Base-by-base conservation (phyloP, 2,113 vertebrate genomes). In the Zosterops pallidus region DNA sequence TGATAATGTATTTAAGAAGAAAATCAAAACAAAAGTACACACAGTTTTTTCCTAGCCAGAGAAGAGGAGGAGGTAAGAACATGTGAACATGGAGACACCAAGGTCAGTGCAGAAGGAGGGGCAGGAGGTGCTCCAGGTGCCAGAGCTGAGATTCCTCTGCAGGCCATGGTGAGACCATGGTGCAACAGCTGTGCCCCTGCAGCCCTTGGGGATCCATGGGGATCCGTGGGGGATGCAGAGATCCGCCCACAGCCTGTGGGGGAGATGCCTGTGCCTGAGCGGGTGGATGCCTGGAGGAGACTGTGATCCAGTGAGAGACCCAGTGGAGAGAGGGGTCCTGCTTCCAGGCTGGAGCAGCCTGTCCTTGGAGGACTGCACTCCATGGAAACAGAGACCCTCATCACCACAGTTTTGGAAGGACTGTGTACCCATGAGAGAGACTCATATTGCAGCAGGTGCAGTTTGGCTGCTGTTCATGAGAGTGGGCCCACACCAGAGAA, bases 261-360 rank as follows among this genome's bases (percentile, higher is more conserved):
- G 47, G 7, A 52, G 23, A 2, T n/a, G 14, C 24, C 14, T 14
- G 17, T 5, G 5, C 14, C 1, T 0, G 14, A 23, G 8, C 1
- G 0, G 12, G 6, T 22, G 18, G 22, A n/a, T 42, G 18, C 14
- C 59, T 28, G 47, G 14, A 52, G 47, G 8, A 28, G 23, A 11
- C 19, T 42, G 23, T 21, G 24, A 23, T n/a, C 18, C 59, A 22
- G 29, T n/a, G 37, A 29, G 35, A 52, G 37, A 52, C 4, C 11
- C 1, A 1, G 13, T 10, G 11, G 37, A 42, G 37, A 52, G 6
- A n/a, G 28, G 7, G 29, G 4, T 6, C 23, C 29, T n/a, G 75
- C 37, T 50, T 26, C 35, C 35, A 62, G 35, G 28, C 6, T 50
- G 46, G 57, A 77, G 22, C 23, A 78, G 18, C 37, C 37, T 78